A percentile compares a stretch with the other conserved stretches of the same genome.
Conservation (phyloP, 1,140 invertebrate species). For the Charaxes varanes region DNA sequence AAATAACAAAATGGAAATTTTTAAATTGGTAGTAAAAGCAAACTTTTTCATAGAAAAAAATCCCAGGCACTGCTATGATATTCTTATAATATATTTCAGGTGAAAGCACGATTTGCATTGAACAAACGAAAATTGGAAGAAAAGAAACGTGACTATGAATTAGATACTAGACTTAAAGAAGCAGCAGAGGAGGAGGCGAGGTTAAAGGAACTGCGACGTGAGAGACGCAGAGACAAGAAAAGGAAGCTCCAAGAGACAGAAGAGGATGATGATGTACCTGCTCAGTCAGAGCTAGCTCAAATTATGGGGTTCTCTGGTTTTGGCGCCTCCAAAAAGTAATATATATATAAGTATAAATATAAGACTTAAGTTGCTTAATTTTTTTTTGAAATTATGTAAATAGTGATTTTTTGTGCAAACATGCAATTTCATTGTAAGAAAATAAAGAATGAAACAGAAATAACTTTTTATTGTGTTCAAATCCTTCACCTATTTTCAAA, state of each 20-base stretch:
- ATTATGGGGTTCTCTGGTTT: constrained; percentile 99
- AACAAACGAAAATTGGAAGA: constrained; percentile 97
- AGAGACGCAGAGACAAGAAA: constrained; percentile 93
- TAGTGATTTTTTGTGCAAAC: not conserved
- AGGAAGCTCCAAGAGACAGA: constrained; percentile 86
- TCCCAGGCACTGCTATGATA: too few species aligned
- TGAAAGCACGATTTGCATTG: constrained; percentile 93
- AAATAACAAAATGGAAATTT: too few species aligned
- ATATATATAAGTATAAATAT: constrained; percentile 1
- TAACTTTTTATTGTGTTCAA: too few species aligned
- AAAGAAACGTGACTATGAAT: constrained; percentile 96
- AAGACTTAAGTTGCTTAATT: not conserved
- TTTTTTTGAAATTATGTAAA: not conserved
- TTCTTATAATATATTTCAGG: too few species aligned
- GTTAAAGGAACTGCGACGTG: constrained; percentile 91
- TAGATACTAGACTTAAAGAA: constrained; percentile 93
- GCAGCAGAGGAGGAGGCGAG: constrained; percentile 98
- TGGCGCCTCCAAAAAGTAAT: constrained; percentile 88
- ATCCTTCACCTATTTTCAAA: too few species aligned
- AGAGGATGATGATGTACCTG: constrained; percentile 76
- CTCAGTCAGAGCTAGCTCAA: constrained; percentile 89
- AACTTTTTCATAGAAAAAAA: too few species aligned
- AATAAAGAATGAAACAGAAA: too few species aligned
- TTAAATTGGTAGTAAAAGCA: too few species aligned
- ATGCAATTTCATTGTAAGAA: too few species aligned